phyloP scores from a whole-genome alignment of 2,888 invertebrate genomes.

The Tetragonisca angustula region DNA sequence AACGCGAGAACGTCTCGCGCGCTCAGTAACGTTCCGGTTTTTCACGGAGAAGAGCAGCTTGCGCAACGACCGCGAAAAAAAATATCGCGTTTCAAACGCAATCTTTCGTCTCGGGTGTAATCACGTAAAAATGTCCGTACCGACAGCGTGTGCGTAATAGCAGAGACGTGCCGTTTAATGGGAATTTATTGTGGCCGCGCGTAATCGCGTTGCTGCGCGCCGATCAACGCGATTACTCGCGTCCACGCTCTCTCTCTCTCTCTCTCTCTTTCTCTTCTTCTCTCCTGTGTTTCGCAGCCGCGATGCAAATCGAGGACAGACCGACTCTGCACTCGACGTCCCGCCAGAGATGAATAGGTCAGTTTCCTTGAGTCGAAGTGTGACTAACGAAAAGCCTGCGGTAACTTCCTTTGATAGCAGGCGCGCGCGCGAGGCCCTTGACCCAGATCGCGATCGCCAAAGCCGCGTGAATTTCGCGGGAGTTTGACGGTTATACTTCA shows the following conservation, averaged over 20 bases:
- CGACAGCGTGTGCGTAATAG: conserved; percentile 35
- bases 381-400: conserved; percentile 65
- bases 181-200: conserved; percentile 49
- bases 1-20: not conserved
- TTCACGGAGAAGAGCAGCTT: not conserved
- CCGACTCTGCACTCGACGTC: conserved; percentile 46
- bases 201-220: not conserved
- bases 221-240: not conserved
- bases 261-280: not conserved
- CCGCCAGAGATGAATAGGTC: conserved; percentile 69
- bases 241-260: not conserved
- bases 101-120: conserved; percentile 13
- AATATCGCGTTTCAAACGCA: conserved; percentile 25
- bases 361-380: conserved; percentile 68
- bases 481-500: conserved; percentile 15
- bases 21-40: not conserved
- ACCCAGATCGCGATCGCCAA: conserved; percentile 55
- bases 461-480: conserved; percentile 42
- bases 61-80: conserved; percentile 1
- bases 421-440: conserved; percentile 55
- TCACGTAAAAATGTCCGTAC: conserved; percentile 30
- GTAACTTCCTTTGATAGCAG: conserved; percentile 63
- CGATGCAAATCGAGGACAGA: conserved; percentile 53
- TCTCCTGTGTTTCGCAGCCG: conserved; percentile 16
- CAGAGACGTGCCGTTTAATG: conserved; percentile 45